Base-by-base conservation (phyloP, 2,888 invertebrate genomes). In the Macroteleia sp. region DNA sequence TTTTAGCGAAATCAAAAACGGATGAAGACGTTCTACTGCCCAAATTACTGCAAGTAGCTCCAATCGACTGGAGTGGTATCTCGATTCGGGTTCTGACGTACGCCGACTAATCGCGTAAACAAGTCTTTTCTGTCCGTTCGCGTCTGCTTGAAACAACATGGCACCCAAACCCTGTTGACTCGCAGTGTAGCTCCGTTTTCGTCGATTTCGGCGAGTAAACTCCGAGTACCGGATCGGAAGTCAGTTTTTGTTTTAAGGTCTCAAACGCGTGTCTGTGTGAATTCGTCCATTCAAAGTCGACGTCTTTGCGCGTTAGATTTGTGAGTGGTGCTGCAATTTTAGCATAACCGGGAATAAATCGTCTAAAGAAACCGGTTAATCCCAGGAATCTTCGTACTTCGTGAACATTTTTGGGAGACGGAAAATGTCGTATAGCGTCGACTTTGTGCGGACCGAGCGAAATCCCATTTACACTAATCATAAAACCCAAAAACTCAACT, bases 361-460 rank as follows among this genome's bases (percentile, higher is more conserved):
- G 34, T 14, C 34, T n/a, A 14, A 34, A 34, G 9, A 34, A 34
- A 1, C 34, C 14, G 6, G 34, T 34, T 6, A 34, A 14, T 3
- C 14, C 14, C 14, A 34, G 14, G 9, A 34, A 34, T 12, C 34
- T 12, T n/a, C 34, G 50, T 17, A 34, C 14, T 32, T 57, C 28
- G 20, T 57, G 42, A 32, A 20, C 12, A 14, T 52, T 22, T 36
- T n/a, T n/a, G n/a, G n/a, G n/a, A n/a, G n/a, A n/a, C n/a, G n/a
- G n/a, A n/a, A n/a, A n/a, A n/a, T n/a, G n/a, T 6, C 5, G 12
- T 1, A 34, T 34, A 14, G 14, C 34, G 3, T 34, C 14, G 3
- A 34, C 34, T 34, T 34, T 34, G 12, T 6, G 12, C 1, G 34
- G 34, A 4, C 34, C 34, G 3, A 14, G 34, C 14, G 12, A 12